phyloP scores from a whole-genome alignment of 2,797 vertebrate genomes.

The Betta splendens region DNA sequence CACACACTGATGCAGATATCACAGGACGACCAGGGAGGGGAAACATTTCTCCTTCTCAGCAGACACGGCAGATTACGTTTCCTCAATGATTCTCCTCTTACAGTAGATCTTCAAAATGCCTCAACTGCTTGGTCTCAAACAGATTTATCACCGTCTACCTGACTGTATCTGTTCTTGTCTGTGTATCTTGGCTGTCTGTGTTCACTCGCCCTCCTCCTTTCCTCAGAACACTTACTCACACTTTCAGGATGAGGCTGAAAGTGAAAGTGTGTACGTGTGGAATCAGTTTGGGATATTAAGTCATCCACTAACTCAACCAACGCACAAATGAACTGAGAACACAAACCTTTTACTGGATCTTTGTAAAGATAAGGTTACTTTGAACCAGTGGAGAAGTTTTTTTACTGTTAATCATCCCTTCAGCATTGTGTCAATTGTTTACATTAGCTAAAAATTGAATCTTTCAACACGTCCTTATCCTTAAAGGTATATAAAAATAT shows the following conservation, averaged over 20 bases:
- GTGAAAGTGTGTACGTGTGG: conserved; percentile 14
- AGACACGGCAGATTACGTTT: conserved; percentile 39
- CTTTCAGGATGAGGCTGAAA: conserved; percentile 22
- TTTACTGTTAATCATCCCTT: no score
- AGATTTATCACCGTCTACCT: no score
- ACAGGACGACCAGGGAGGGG: conserved; percentile 39
- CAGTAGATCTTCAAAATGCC: not conserved
- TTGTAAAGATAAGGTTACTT: conserved; percentile 2
- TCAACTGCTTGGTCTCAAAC: no score
- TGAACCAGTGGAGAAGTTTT: no score
- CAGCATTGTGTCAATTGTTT: no score
- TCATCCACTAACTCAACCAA: conserved; percentile 37
- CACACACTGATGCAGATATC: conserved; percentile 27
- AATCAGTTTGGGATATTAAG: conserved; percentile 40
- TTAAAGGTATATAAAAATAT: no score
- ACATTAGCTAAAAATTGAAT: no score
- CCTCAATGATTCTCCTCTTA: not conserved
- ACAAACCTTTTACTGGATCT: not conserved
- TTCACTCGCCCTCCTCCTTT: conserved; percentile 65
- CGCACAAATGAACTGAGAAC: conserved; percentile 11
- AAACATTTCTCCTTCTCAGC: conserved; percentile 56
- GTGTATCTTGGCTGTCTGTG: conserved; percentile 55
- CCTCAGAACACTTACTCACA: conserved; percentile 71
- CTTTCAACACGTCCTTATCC: no score
- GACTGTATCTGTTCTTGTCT: conserved; percentile 61